Evolutionary conservation across 2,113 vertebrate genomes (phyloP), one percentile per base, ranked within the genome.

Genomic region (Paratilapia polleni): DNA sequence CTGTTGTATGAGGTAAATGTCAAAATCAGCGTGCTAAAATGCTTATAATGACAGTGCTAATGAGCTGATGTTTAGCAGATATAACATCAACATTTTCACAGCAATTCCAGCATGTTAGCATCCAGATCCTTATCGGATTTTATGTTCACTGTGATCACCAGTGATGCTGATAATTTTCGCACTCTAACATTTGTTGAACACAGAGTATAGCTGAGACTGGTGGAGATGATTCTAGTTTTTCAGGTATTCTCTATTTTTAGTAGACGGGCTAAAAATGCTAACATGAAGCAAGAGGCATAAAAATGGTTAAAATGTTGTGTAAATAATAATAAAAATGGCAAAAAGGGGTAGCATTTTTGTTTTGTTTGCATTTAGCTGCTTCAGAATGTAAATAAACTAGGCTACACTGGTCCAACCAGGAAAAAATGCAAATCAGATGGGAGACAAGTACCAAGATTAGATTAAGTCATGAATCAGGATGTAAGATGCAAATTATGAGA

Each of bases 401-500:
- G 2, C 22, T 54, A 4, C 19, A 52, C 4, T 1, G 24, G 36
- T 77, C 54, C 6, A 52, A 22, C 17, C 43, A 47, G 57, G 15
- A 52, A 54, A 47, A 78, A 26, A 86, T 60, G 49, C 63, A 78
- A 78, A 78, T 57, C 9, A 74, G 26, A 75, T 20, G 28, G 8
- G 26, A 64, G 15, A 12, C 56, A 3, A 57, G 76, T 19, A 58
- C 43, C 49, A 54, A 19, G 41, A 19, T 24, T 49, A 62, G n/a
- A 68, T 80, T 36, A 9, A 6, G 11, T 49, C 34, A 4, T 22
- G 22, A 34, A 73, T 73, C 68, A 3, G 6, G 47, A 34, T 54
- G 19, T 8, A 73, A 64, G 14, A 64, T 73, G 36, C 36, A 84
- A 73, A 84, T 61, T 9, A 2, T 14, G 17, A 24, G 49, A 57